These are phyloP conservation scores for Eupithecia inturbata DNA, from an alignment of 2,888 invertebrate genomes.

Conservation along the genomic window DNA sequence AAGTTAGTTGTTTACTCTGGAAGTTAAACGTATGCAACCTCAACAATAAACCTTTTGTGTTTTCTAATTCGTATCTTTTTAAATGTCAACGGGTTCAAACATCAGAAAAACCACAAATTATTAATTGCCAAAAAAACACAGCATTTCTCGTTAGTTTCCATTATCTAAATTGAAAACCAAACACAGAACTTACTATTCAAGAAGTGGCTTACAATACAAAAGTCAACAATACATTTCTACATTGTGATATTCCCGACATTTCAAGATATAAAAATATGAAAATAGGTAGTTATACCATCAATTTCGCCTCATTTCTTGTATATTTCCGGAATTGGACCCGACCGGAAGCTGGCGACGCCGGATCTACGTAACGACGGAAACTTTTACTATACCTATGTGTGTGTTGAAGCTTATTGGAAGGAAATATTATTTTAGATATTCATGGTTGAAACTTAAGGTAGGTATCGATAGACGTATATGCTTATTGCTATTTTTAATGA, in stretches of 20 bases:
- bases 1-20: slow-evolving; percentile 8
- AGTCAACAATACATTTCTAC: background rate
- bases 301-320: slow-evolving; percentile 64
- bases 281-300: slow-evolving; percentile 43
- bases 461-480: background rate
- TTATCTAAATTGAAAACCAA: background rate
- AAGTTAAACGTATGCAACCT: slow-evolving; percentile 3
- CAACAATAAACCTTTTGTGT: background rate
- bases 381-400: slow-evolving; percentile 24
- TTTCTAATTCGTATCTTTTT: background rate
- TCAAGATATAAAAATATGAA: slow-evolving; percentile 32
- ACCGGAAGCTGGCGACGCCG: slow-evolving; percentile 68
- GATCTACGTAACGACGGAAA: slow-evolving; percentile 75
- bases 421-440: background rate
- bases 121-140: background rate
- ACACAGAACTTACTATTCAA: background rate
- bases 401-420: background rate
- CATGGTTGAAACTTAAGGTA: background rate
- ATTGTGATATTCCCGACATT: slow-evolving; percentile 9
- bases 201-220: slow-evolving; percentile 4
- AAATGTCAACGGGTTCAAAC: background rate
- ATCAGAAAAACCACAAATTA: background rate
- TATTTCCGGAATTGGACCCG: slow-evolving; percentile 71
- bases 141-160: background rate
- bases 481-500: background rate